Evolutionary conservation across 2,888 invertebrate genomes (phyloP), one percentile per base, ranked within the genome.

Genomic region (Drosophila incognita): DNA sequence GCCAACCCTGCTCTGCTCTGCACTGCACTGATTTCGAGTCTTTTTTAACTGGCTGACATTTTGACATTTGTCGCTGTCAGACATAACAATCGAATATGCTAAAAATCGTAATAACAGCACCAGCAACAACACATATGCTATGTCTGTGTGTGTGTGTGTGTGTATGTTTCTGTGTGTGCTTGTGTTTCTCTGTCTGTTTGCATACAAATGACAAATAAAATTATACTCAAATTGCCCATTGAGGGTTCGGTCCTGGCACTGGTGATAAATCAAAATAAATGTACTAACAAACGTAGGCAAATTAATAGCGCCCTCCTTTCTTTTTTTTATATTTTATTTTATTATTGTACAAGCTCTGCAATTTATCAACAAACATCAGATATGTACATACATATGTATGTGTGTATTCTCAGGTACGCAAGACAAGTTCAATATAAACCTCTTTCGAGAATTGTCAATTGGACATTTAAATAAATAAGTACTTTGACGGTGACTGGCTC

Each of bases 51-150:
- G 83, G 65, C 64, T 83, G 87, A 76, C 87, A 83, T 83, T 86
- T 66, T 86, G 84, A 81, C 83, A 83, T 83, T 83, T 83, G 78
- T 83, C 84, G 81, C 87, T 83, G 83, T 83, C 83, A 87, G 79
- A 83, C 83, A 78, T 79, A 87, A 83, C 83, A 83, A 83, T 83
- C 87, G 83, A 81, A 85, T 74, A 78, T 68, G 68, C 74, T 75
- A 81, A 75, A 85, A 78, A 78, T 83, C 60, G 82, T 75, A 81
- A 82, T 79, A 82, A 75, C 67, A 69, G 42, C 63, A 61, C 49
- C 67, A 69, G 48, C 63, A 61, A 59, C 36, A 24, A 24, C 24
- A 24, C 24, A 24, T 24, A 24, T 24, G 24, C 24, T 2, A 27
- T 27, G 7, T 27, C 6, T 15, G 2, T 54, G 1, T 38, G 8